These are phyloP conservation scores for Andrena marginata DNA, from an alignment of 2,888 invertebrate species.

Conservation along the genomic window DNA sequence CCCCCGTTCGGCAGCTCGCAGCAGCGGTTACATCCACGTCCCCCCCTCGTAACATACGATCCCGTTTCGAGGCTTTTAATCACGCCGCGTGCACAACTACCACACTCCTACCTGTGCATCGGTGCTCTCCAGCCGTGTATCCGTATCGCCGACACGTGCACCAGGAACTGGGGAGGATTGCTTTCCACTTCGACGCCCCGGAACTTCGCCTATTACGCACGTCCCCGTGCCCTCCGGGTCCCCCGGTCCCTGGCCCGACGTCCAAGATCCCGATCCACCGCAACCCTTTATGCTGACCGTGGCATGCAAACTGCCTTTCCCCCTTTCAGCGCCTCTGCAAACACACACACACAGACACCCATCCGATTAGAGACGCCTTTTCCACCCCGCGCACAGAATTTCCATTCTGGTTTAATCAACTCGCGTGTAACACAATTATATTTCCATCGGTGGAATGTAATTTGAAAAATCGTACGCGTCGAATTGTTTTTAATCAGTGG, in stretches of 20 bases:
- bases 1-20: background rate
- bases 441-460: no score
- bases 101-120: slow-evolving; percentile 37
- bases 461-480: no score
- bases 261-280: slow-evolving; percentile 37
- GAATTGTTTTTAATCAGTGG: no score
- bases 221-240: slow-evolving; percentile 5
- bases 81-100: slow-evolving; percentile 3
- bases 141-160: slow-evolving; percentile 53
- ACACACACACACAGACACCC: slow-evolving; percentile 19
- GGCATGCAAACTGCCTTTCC: background rate
- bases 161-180: slow-evolving; percentile 31
- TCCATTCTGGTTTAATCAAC: no score
- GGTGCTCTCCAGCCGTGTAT: slow-evolving; percentile 27
- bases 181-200: slow-evolving; percentile 24
- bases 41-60: slow-evolving; percentile 26
- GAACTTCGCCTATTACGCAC: slow-evolving; percentile 31
- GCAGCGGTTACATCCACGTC: background rate
- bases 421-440: no score
- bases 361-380: background rate
- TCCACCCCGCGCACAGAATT: background rate
- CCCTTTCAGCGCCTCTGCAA: slow-evolving; percentile 22
- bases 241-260: slow-evolving; percentile 18
- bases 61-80: slow-evolving; percentile 39
- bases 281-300: background rate